These are phyloP conservation scores for Crioceris asparagi DNA, from an alignment of 2,888 invertebrate genomes.

Conservation along the genomic window DNA sequence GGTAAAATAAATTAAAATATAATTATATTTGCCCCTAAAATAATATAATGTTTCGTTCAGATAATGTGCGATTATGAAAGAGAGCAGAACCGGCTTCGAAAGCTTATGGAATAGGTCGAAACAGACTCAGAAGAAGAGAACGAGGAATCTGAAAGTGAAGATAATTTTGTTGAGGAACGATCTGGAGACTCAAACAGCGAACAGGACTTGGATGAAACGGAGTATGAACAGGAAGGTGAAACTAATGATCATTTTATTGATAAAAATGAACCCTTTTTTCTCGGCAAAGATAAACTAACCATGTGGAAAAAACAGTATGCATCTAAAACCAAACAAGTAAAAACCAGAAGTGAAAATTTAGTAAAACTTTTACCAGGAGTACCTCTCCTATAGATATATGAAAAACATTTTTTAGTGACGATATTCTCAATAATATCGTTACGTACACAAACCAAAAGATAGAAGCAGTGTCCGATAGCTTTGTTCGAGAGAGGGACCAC, in stretches of 20 bases:
- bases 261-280: slow-evolving; percentile 1
- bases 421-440: slow-evolving; percentile 2
- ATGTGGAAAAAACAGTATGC: no score
- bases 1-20: background rate
- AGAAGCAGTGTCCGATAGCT: slow-evolving; percentile 2
- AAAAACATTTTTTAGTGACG: slow-evolving; percentile 3
- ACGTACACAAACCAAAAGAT: slow-evolving; percentile 5
- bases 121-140: no score
- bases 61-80: background rate
- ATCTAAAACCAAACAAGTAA: slow-evolving; percentile 1
- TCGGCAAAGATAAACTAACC: slow-evolving; percentile 9
- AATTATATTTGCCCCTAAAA: background rate
- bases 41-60: slow-evolving; percentile 1
- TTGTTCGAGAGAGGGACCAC: slow-evolving; percentile 2
- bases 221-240: slow-evolving; percentile 2
- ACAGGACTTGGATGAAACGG: slow-evolving; percentile 4
- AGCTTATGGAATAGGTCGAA: slow-evolving; percentile 3
- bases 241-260: background rate
- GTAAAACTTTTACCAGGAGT: slow-evolving; percentile 2
- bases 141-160: slow-evolving; percentile 6
- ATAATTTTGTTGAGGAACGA: slow-evolving; percentile 3
- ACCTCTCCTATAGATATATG: slow-evolving; percentile 6
- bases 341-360: slow-evolving; percentile 4
- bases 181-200: slow-evolving; percentile 5
- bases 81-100: background rate